Conservation (phyloP, 1,140 invertebrate species). For the Drosophila pallidifrons region DNA sequence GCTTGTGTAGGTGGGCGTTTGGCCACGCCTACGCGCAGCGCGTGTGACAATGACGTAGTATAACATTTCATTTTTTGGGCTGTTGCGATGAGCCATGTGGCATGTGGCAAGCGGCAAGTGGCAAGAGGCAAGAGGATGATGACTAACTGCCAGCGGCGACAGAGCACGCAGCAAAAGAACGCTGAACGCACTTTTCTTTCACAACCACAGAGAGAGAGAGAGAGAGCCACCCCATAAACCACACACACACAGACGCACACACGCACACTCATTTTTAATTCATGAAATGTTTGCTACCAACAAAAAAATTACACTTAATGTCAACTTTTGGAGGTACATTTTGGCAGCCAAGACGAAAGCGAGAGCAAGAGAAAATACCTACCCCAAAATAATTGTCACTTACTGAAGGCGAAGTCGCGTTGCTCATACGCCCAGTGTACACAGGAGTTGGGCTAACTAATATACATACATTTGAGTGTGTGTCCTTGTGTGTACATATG, state of each 20-base stretch:
- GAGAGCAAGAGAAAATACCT: constrained; percentile 12
- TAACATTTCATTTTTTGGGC: constrained; percentile 43
- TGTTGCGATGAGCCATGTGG: constrained; percentile 17
- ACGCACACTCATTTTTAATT: constrained; percentile 50
- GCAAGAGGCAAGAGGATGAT: constrained; percentile 26
- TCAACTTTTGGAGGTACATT: constrained; percentile 35
- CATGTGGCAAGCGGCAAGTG: constrained; percentile 11
- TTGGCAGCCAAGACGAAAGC: constrained; percentile 22
- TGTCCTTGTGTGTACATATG: too few species aligned
- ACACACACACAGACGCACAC: not conserved
- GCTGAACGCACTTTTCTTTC: constrained; percentile 32
- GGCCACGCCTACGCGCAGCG: constrained; percentile 28
- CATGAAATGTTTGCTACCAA: constrained; percentile 52
- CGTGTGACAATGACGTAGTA: constrained; percentile 54
- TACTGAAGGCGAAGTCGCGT: constrained; percentile 32
- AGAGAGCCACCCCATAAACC: too few species aligned
- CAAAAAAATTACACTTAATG: constrained; percentile 60
- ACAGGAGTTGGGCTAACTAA: constrained; percentile 17
- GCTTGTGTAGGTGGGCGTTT: constrained; percentile 6
- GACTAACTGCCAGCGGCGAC: constrained; percentile 54
- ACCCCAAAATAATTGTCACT: constrained; percentile 59
- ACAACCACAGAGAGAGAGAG: not conserved
- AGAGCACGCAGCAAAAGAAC: constrained; percentile 31
- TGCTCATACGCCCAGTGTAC: constrained; percentile 17
- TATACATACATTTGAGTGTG: not conserved